Base-by-base conservation (phyloP, 2,113 vertebrate genomes). In the Catharus minimus region DNA sequence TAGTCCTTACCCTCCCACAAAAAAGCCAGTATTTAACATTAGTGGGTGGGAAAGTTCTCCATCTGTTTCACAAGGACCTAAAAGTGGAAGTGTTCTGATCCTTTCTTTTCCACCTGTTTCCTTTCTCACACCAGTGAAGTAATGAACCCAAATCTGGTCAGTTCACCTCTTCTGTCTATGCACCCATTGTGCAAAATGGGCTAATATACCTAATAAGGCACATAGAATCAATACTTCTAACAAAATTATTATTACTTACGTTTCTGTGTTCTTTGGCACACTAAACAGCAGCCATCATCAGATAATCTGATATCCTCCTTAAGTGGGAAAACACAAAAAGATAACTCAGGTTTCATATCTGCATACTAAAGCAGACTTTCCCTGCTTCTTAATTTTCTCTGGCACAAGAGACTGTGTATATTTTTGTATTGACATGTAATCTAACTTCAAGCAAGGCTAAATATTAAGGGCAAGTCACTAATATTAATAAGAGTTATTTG, bases 211-310 rank as follows among this genome's bases (percentile, higher is more conserved):
- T 62, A 36, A 30, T 38, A 46, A 67, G 9, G 19, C 15, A 73
- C 15, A 30, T 9, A 14, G 24, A 73, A 43, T 28, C 18, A 36
- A 26, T 38, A 66, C 44, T 86, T 88, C 5, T 18, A 83, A 47
- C 21, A 44, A 64, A 81, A 57, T 39, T n/a, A 32, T 39, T 13
- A 65, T 68, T 62, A 92, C 94, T 95, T 92, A 96, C 95, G 7
- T 67, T 49, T 86, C 0, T 7, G 69, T 44, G 3, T 7, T 66
- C 2, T 1, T 15, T 0, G 20, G 52, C 97, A 97, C 23, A 7
- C 8, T 22, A 32, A 64, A 46, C 97, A 98, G 88, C 98, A 98
- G 69, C 97, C 97, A 4, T 98, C 95, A 0, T 93, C 47, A 13
- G 92, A 92, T 10, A 64, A 26, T 30, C 0, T 18, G 33, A 97